Percentiles rank a stretch among this genome's conserved stretches.
These are phyloP conservation scores for Leptosomus discolor DNA, from an alignment of 2,113 vertebrate species.

Conservation along the genomic window DNA sequence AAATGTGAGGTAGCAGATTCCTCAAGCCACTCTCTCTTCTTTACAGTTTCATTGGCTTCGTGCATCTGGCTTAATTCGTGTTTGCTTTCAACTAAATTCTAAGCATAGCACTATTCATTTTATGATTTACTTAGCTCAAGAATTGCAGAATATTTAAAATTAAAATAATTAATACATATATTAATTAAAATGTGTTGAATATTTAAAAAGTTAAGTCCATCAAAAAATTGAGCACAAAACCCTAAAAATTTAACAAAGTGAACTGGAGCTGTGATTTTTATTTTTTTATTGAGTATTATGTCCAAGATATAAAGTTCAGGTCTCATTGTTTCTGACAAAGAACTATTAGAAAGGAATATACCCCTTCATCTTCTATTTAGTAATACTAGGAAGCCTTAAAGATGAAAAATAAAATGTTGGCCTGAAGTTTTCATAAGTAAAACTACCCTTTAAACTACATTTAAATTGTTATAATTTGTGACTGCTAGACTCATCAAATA, in stretches of 20 bases:
- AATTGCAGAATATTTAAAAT: neutral
- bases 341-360: neutral
- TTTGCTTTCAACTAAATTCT: neutral
- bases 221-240: neutral
- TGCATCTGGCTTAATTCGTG: neutral
- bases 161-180: neutral
- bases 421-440: neutral
- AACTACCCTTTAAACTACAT: neutral
- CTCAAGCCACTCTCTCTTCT: neutral
- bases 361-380: neutral
- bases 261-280: neutral
- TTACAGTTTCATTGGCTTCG: neutral
- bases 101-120: neutral
- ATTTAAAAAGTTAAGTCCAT: neutral
- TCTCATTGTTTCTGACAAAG: neutral
- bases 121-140: neutral
- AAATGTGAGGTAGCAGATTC: neutral
- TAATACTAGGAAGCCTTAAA: neutral
- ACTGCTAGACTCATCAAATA: neutral
- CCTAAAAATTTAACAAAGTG: neutral
- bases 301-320: neutral
- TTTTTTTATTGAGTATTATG: neutral
- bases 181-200: neutral
- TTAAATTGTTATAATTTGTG: neutral
- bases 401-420: neutral